Percentiles rank a stretch among this genome's conserved stretches.
Evolutionary conservation across 2,797 vertebrate species (phyloP).

Genomic region (Dromococcyx pavoninus): DNA sequence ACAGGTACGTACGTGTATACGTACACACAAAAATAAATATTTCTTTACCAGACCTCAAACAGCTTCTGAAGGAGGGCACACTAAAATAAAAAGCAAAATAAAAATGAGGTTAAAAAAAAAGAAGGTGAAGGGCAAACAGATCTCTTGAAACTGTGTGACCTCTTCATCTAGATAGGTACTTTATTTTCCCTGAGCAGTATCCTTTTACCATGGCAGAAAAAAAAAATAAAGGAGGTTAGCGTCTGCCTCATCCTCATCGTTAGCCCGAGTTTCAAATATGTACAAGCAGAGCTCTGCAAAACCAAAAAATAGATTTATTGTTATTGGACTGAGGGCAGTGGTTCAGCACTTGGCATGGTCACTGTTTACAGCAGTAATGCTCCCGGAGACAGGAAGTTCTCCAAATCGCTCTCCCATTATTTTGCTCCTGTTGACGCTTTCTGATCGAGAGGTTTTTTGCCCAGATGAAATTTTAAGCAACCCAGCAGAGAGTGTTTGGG

Average conservation of each 20-base stretch:
- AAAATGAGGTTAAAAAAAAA: background rate
- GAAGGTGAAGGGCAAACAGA: background rate
- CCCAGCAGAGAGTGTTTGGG: background rate
- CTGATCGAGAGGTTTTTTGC: conserved; percentile 31
- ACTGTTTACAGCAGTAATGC: conserved; percentile 75
- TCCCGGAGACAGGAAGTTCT: conserved; percentile 75
- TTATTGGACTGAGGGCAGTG: conserved; percentile 67
- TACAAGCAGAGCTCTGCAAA: conserved; percentile 10
- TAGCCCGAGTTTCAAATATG: conserved; percentile 30
- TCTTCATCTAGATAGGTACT: background rate
- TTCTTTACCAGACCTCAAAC: background rate
- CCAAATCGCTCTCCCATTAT: conserved; percentile 66
- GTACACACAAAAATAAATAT: background rate
- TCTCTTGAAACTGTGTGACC: background rate
- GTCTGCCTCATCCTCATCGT: conserved; percentile 13
- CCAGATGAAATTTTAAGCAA: background rate
- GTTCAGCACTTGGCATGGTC: conserved; percentile 66
- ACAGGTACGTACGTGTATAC: background rate
- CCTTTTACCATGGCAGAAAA: background rate
- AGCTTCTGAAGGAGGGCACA: background rate
- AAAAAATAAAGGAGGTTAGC: background rate
- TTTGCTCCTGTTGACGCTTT: conserved; percentile 59
- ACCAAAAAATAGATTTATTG: conserved; percentile 72
- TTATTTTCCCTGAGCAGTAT: conserved; percentile 1
- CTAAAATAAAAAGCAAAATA: background rate